Conservation (phyloP, 2,113 vertebrate species). For the Tursiops truncatus region DNA sequence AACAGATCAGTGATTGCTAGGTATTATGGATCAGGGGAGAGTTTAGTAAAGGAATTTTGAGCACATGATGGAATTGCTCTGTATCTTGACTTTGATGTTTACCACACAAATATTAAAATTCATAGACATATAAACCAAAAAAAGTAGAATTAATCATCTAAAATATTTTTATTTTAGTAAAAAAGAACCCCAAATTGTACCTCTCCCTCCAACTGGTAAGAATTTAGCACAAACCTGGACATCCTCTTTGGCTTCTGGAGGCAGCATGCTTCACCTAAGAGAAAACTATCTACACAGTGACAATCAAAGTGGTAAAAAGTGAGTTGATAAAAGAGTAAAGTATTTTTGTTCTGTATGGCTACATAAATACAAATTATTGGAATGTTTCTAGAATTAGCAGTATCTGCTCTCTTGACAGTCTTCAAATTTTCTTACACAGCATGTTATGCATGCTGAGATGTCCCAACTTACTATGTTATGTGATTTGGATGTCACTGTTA, state of each 20-base stretch:
- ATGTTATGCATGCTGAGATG: not conserved
- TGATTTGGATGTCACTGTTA: not conserved
- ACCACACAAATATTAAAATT: not conserved
- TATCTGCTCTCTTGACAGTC: not conserved
- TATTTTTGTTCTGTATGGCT: not conserved
- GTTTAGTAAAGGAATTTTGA: not conserved
- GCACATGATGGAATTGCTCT: not conserved
- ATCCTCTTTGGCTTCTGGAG: not conserved
- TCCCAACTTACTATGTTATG: not conserved
- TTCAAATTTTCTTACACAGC: not conserved
- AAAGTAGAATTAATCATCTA: not conserved
- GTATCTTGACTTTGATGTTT: not conserved
- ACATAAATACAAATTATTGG: not conserved
- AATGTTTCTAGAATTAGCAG: not conserved
- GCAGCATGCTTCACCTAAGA: not conserved
- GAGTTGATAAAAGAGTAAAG: not conserved
- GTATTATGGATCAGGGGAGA: not conserved
- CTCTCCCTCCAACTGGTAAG: not conserved
- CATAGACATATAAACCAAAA: not conserved
- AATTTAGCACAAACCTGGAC: not conserved
- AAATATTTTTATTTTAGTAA: not conserved
- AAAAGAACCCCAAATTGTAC: not conserved
- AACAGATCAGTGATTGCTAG: not conserved
- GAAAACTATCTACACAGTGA: not conserved
- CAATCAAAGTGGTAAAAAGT: not conserved